Evolutionary conservation across 2,888 invertebrate species (phyloP).

Genomic region (Pristionchus fissidentatus): DNA sequence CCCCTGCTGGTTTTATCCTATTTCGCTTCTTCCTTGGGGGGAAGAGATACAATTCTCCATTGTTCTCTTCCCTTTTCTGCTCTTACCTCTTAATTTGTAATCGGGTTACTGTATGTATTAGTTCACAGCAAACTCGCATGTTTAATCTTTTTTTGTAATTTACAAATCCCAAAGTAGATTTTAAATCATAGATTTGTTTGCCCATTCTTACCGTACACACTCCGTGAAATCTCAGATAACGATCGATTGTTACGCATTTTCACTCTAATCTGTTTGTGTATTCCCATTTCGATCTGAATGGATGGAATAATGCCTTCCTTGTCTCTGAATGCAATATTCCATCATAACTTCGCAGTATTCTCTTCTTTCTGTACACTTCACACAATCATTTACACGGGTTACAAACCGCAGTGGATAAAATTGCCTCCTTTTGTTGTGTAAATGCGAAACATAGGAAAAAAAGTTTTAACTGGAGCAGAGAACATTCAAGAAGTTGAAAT

Average conservation of each 20-base stretch:
- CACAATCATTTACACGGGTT: slow-evolving; percentile 1
- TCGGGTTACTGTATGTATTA: neutral
- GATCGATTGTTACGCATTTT: neutral
- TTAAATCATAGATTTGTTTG: neutral
- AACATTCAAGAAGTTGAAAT: too few relatives aligned
- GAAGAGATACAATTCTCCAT: too few relatives aligned
- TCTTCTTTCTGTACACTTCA: too few relatives aligned
- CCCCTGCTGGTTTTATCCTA: neutral
- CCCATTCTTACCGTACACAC: neutral
- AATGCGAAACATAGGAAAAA: neutral
- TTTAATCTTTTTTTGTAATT: neutral
- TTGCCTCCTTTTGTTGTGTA: neutral
- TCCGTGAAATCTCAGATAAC: neutral
- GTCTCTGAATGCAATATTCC: neutral
- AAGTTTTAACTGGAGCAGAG: slow-evolving; percentile 20
- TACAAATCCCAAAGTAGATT: neutral
- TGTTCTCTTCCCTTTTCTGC: neutral
- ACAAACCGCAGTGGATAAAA: slow-evolving; percentile 19
- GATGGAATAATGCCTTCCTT: neutral
- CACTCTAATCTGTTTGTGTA: neutral
- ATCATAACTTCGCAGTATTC: slow-evolving; percentile 11
- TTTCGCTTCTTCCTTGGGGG: neutral
- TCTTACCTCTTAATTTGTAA: neutral
- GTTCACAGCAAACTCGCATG: too few relatives aligned
- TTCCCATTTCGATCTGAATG: slow-evolving; percentile 4